Evolutionary conservation across 2,888 invertebrate genomes (phyloP).

Genomic region (Mellilla xanthometata): DNA sequence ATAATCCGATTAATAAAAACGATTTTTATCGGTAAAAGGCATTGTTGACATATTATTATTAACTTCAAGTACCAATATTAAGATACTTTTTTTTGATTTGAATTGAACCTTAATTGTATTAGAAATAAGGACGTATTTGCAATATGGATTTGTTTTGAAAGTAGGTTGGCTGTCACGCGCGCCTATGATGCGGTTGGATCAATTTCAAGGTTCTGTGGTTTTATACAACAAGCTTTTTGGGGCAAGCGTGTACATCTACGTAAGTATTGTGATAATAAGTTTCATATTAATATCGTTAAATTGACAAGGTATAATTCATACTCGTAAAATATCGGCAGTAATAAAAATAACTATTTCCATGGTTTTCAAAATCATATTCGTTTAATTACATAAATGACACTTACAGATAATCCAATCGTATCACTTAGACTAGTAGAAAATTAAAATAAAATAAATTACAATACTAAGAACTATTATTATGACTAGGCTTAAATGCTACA

Average conservation of each 20-base stretch:
- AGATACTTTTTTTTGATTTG: slow-evolving; percentile 13
- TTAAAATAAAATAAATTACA: too few species aligned
- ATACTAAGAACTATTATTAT: too few species aligned
- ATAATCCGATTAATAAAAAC: too few species aligned
- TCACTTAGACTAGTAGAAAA: too few species aligned
- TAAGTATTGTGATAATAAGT: slow-evolving; percentile 4
- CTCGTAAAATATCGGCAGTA: too few species aligned
- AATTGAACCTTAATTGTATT: slow-evolving; percentile 23
- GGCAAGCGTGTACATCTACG: too few species aligned
- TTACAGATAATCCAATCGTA: too few species aligned
- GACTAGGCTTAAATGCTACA: too few species aligned
- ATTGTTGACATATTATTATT: slow-evolving; percentile 49
- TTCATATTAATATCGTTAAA: not conserved
- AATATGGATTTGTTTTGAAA: slow-evolving; percentile 38
- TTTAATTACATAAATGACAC: too few species aligned
- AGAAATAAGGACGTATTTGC: slow-evolving; percentile 20
- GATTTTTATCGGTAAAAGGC: slow-evolving; percentile 34
- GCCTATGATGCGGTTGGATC: slow-evolving; percentile 71
- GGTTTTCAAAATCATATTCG: too few species aligned
- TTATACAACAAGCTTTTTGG: slow-evolving; percentile 50
- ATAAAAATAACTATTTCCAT: too few species aligned
- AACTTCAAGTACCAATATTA: slow-evolving; percentile 27
- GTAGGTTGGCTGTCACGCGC: slow-evolving; percentile 63
- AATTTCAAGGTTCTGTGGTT: slow-evolving; percentile 73
- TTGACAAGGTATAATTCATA: too few species aligned